Conservation (phyloP, 2,888 invertebrate species). For the Litoditis marina region DNA sequence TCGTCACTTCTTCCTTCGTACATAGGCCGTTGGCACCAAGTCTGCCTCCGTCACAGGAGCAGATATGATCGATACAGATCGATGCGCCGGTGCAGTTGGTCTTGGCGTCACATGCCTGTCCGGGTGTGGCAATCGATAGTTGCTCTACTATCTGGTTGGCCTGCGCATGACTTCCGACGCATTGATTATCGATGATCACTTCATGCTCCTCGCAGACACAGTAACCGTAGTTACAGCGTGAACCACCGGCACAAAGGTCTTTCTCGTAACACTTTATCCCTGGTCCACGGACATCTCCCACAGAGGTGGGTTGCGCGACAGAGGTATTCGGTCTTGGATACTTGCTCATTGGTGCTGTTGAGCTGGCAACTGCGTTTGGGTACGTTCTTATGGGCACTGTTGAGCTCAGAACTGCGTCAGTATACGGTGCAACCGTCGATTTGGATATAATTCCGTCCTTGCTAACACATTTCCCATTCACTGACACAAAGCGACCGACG, state of each 20-base stretch:
- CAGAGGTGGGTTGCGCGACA: background rate
- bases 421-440: no score
- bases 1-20: background rate
- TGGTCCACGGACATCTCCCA: conserved; percentile 18
- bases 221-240: conserved; percentile 33
- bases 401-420: no score
- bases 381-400: no score
- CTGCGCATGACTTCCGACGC: conserved; percentile 36
- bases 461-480: conserved; percentile 39
- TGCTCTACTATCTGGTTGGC: conserved; percentile 24
- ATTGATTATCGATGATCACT: conserved; percentile 38
- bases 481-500: conserved; percentile 30
- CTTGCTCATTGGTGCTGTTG: conserved; percentile 8
- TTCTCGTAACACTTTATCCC: conserved; percentile 30
- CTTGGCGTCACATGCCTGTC: conserved; percentile 39
- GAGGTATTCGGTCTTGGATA: conserved; percentile 8
- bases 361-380: background rate
- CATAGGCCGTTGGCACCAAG: conserved; percentile 14
- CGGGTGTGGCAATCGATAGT: conserved; percentile 37
- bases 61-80: conserved; percentile 34
- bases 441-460: background rate
- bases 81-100: conserved; percentile 38
- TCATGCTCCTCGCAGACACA: conserved; percentile 46
- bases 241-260: conserved; percentile 43
- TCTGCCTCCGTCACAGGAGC: conserved; percentile 42